phyloP scores from a whole-genome alignment of 2,888 invertebrate genomes.

The Athalia rosae region DNA sequence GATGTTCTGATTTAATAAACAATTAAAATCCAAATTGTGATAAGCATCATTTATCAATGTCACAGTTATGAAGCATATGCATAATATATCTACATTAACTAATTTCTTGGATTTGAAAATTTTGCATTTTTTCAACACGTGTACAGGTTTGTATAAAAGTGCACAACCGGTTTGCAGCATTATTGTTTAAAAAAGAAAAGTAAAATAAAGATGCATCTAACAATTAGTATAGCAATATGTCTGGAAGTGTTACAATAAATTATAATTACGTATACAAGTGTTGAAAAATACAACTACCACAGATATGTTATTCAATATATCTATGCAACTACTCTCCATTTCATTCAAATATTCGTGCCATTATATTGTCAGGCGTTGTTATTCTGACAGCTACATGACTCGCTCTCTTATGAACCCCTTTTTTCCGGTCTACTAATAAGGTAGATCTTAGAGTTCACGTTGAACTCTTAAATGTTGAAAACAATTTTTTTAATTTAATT shows the following conservation, averaged over 20 bases:
- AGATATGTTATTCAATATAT: conserved; percentile 2
- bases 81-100: neutral
- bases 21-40: too few relatives aligned
- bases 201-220: conserved; percentile 19
- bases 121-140: neutral
- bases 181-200: conserved; percentile 5
- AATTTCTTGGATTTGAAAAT: neutral
- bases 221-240: conserved; percentile 26
- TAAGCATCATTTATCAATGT: too few relatives aligned
- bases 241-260: conserved; percentile 31
- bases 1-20: too few relatives aligned
- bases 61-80: too few relatives aligned
- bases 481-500: neutral
- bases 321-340: neutral
- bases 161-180: too few relatives aligned
- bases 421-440: neutral
- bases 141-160: neutral
- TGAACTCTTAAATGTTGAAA: neutral
- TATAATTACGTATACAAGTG: conserved; percentile 22
- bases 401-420: too few relatives aligned
- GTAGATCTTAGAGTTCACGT: neutral
- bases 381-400: too few relatives aligned
- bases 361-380: too few relatives aligned
- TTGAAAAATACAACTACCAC: too few relatives aligned
- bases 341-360: too few relatives aligned